Evolutionary conservation across 2,888 invertebrate species (phyloP).

Genomic region (Andrena minutula): DNA sequence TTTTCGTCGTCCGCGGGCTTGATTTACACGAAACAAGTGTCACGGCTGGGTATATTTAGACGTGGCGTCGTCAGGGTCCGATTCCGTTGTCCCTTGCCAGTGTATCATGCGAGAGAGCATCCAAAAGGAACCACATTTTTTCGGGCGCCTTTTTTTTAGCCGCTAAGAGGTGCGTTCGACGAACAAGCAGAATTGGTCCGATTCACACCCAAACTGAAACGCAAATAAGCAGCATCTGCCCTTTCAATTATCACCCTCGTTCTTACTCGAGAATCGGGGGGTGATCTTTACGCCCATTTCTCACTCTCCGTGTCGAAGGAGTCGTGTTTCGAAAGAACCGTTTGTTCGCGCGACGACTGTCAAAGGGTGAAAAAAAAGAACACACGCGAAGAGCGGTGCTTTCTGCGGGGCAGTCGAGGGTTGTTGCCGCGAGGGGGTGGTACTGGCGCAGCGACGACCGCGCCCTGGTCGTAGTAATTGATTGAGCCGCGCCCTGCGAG

Average conservation of each 20-base stretch:
- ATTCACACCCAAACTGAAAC: no score
- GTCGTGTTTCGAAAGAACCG: no score
- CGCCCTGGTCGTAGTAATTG: conserved; percentile 80
- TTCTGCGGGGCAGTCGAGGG: conserved; percentile 29
- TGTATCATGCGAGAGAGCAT: conserved; percentile 56
- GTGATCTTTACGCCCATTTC: no score
- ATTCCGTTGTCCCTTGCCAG: conserved; percentile 58
- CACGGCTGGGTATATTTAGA: conserved; percentile 81
- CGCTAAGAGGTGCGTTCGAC: not conserved
- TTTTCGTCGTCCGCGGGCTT: conserved; percentile 68
- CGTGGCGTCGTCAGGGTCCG: conserved; percentile 64
- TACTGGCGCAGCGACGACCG: conserved; percentile 73
- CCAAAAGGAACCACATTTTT: not conserved
- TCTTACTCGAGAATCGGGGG: no score
- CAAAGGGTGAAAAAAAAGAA: conserved; percentile 25
- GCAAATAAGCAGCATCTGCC: no score
- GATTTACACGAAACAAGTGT: conserved; percentile 83
- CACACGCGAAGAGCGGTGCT: conserved; percentile 32
- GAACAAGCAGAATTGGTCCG: not conserved
- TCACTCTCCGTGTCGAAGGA: no score
- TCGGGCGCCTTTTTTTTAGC: no score
- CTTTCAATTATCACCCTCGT: no score
- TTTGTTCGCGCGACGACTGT: no score
- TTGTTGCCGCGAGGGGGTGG: conserved; percentile 75
- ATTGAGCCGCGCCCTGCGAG: conserved; percentile 81